Evolutionary conservation across 1,140 invertebrate species (phyloP).

Genomic region (Tetramorium parvispinum): DNA sequence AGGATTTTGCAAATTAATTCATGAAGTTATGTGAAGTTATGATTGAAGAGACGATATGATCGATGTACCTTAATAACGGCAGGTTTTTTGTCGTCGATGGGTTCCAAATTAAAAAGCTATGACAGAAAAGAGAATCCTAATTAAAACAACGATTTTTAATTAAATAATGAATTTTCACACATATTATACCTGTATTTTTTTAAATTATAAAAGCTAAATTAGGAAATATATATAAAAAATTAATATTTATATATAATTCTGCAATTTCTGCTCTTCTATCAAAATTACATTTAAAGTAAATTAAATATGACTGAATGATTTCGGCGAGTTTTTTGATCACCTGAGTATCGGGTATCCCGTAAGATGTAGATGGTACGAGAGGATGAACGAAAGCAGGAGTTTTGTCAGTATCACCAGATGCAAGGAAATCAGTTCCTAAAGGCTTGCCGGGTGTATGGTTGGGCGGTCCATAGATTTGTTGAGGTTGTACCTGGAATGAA

Average conservation of each 20-base stretch:
- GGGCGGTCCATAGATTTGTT: slow-evolving; percentile 65
- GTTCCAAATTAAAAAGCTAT: not conserved
- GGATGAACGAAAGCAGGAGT: not conserved
- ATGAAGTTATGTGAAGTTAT: not conserved
- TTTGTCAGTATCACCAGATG: not conserved
- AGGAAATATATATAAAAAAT: not conserved
- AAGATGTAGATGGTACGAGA: not conserved
- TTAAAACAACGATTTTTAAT: not conserved
- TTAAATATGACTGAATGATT: not conserved
- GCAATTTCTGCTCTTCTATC: not conserved
- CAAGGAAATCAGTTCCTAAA: not conserved
- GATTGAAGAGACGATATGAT: not conserved
- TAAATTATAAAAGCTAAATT: not conserved
- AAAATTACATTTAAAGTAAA: not conserved
- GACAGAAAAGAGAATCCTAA: not conserved
- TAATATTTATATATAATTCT: not conserved
- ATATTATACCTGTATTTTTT: not conserved
- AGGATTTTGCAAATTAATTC: not conserved
- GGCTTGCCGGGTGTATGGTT: slow-evolving; percentile 54
- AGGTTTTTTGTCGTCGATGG: not conserved
- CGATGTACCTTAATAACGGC: not conserved
- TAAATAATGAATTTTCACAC: not conserved
- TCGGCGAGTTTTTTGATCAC: not conserved
- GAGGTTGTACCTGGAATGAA: slow-evolving; percentile 31
- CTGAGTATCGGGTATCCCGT: slow-evolving; percentile 26